Evolutionary conservation across 64 coral and sea anemone genomes (phyloP), one percentile per base, ranked within the genome.

Genomic region (Porites australiensis): DNA sequence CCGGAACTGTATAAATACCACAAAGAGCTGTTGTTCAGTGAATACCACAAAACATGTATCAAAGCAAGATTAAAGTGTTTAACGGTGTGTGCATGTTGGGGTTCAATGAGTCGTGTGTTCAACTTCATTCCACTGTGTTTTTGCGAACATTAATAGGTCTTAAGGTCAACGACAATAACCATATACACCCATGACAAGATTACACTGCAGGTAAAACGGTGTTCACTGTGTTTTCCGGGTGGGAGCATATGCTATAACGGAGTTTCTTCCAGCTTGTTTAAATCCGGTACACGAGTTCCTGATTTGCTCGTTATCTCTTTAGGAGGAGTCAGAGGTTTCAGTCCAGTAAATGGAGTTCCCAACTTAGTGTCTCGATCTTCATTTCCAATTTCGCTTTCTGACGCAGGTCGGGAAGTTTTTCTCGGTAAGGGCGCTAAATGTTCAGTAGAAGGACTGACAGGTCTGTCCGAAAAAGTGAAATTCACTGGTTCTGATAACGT

Each of bases 211-310:
- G 62, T 18, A 13, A 64, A 12, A 16, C 13, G 13, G 13, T 0
- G 13, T 16, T 9, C 18, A 2, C 18, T 0, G 4, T 5, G 62
- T 16, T 13, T 13, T 13, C 8, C 62, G 4, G 27, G 43, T 71
- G 43, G 11, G 13, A 23, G 77, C 19, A 8, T 3, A 14, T 72
- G 60, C 67, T 84, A 96, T 87, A 96, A 93, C 9, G 95, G 86
- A 3, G 95, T 93, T 55, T 96, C 95, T 64, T 94, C 94, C 8
- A 98, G 70, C 82, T 91, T 92, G 79, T 94, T 98, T 16, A 98
- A 58, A 70, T 91, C 72, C 44, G 92, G 92, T 14, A 77, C 77
- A 3, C 78, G 87, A 55, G 77, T 61, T 19, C 58, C 54, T 22
- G 59, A 77, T 46, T 68, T 84, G 47, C 77, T 23, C 9, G 72